These are phyloP conservation scores for Alligator sinensis DNA, from an alignment of 2,113 vertebrate species.

Conservation along the genomic window DNA sequence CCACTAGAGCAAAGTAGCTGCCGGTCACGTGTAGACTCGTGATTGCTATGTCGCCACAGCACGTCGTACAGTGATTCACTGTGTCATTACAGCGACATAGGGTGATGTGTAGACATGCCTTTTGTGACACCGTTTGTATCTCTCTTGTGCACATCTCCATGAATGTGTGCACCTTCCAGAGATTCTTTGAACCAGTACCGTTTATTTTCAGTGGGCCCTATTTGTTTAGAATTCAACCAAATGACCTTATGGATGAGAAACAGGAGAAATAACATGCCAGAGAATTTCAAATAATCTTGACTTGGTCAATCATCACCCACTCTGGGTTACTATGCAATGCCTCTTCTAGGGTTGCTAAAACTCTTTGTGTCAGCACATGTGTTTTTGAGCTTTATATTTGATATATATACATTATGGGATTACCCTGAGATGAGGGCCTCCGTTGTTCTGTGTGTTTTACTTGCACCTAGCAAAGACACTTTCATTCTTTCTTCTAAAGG, in stretches of 20 bases:
- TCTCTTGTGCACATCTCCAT: neutral
- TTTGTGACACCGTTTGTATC: neutral
- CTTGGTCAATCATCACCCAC: conserved; percentile 14
- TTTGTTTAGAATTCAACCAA: conserved; percentile 27
- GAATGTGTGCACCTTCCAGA: neutral
- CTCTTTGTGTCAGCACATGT: conserved; percentile 25
- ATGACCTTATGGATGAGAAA: neutral
- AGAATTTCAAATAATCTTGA: conserved; percentile 14
- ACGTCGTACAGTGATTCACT: no score
- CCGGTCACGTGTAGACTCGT: no score
- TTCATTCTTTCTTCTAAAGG: conserved; percentile 2
- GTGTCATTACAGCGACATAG: no score
- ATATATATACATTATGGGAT: conserved; percentile 23
- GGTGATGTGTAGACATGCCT: no score
- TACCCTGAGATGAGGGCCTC: conserved; percentile 28
- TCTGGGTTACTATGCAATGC: neutral
- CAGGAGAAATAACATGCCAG: conserved; percentile 11
- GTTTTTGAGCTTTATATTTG: conserved; percentile 21
- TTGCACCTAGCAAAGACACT: conserved; percentile 4
- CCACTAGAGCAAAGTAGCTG: no score
- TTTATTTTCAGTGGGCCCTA: neutral
- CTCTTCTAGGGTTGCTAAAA: neutral
- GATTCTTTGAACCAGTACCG: neutral
- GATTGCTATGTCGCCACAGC: no score
- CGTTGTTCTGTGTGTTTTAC: neutral